Percentiles rank a stretch among this genome's conserved stretches.
Evolutionary conservation across 2,888 invertebrate species (phyloP).

Genomic region (Terebella lapidaria): DNA sequence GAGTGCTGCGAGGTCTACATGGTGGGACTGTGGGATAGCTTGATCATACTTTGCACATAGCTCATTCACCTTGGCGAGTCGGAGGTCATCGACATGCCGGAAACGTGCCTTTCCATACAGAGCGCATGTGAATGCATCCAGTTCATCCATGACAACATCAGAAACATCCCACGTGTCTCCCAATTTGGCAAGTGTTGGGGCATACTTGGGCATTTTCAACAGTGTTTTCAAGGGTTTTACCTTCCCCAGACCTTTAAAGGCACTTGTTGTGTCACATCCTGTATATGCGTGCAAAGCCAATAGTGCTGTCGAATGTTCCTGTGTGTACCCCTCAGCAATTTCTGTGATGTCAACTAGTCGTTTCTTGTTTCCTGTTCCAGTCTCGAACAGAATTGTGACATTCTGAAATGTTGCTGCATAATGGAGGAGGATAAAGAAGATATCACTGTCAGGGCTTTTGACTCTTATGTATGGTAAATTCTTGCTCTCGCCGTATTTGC

Average conservation of each 20-base stretch:
- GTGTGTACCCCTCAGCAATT: not conserved
- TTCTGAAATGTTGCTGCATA: not conserved
- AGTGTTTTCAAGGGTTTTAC: not conserved
- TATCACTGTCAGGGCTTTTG: not conserved
- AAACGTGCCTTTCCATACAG: not conserved
- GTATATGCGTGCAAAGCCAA: too few species aligned
- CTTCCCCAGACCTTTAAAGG: not conserved
- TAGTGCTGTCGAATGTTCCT: too few species aligned
- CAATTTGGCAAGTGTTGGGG: too few species aligned
- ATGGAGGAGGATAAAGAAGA: not conserved
- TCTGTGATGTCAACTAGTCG: not conserved
- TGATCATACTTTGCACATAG: not conserved
- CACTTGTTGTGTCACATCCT: not conserved
- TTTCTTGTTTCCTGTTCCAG: not conserved
- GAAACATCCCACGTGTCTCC: not conserved
- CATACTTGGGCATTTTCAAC: too few species aligned
- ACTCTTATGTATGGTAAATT: not conserved
- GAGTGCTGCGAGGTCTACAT: not conserved
- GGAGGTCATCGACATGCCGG: too few species aligned
- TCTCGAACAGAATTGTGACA: not conserved
- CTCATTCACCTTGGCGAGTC: not conserved
- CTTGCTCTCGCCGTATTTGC: not conserved
- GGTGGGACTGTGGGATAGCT: not conserved
- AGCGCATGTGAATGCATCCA: not conserved
- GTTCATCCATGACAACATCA: not conserved